These are phyloP conservation scores for Anneissia japonica DNA, from an alignment of 35 echinoderm and acorn worm genomes.

Conservation along the genomic window DNA sequence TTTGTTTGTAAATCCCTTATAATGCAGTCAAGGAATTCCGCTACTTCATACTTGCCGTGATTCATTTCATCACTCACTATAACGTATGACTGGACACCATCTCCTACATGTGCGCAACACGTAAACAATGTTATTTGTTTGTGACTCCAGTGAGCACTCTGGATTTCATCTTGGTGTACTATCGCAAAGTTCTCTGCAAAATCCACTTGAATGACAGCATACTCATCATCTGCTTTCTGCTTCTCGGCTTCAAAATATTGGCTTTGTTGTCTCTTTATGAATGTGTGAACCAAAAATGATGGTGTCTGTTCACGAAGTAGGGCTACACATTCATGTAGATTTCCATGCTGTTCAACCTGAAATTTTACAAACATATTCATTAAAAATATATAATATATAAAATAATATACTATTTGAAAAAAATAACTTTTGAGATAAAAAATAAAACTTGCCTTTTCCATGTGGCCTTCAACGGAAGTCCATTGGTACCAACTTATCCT, in stretches of 20 bases:
- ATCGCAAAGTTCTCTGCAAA: constrained; percentile 42
- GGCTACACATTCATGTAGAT: neutral
- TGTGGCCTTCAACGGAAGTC: neutral
- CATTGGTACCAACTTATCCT: neutral
- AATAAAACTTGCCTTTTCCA: too few relatives aligned
- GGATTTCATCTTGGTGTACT: constrained; percentile 47
- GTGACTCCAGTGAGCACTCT: constrained; percentile 43
- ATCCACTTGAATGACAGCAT: constrained; percentile 44
- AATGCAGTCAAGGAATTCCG: constrained; percentile 11
- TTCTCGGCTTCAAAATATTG: constrained; percentile 40
- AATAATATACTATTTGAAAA: too few relatives aligned
- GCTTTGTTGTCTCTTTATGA: constrained; percentile 26
- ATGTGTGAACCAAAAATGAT: constrained; percentile 25
- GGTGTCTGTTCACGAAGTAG: neutral
- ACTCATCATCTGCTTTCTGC: neutral
- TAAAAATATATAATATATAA: too few relatives aligned
- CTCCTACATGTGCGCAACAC: constrained; percentile 17
- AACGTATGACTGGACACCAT: constrained; percentile 31
- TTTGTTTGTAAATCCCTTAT: constrained; percentile 23
- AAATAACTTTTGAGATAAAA: too few relatives aligned
- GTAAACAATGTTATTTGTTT: constrained; percentile 39
- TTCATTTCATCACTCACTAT: constrained; percentile 25
- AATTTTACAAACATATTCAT: too few relatives aligned
- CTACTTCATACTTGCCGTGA: constrained; percentile 37
- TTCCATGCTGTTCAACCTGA: neutral